Conservation (phyloP, 2,888 invertebrate genomes). For the Nemoura dubitans region DNA sequence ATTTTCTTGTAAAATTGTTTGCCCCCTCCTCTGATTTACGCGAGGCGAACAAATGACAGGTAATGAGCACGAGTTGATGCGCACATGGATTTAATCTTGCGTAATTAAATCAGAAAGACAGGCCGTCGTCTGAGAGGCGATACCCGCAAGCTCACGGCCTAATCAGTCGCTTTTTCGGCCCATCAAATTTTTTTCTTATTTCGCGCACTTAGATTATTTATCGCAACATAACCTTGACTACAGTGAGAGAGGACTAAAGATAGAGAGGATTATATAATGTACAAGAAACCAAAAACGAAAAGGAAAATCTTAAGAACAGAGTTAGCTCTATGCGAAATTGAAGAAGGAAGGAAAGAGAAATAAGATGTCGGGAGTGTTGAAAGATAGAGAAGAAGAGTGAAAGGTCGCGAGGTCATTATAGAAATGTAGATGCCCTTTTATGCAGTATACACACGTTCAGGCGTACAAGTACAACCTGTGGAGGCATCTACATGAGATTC, state of each 20-base stretch:
- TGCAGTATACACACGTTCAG: constrained; percentile 37
- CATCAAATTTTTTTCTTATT: not conserved
- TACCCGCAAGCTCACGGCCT: not conserved
- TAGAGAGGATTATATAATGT: not conserved
- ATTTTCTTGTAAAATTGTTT: not conserved
- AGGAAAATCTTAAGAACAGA: not conserved
- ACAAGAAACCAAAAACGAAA: not conserved
- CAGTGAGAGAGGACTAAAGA: not conserved
- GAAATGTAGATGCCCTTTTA: constrained; percentile 46
- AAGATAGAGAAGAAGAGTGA: constrained; percentile 35
- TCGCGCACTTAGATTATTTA: constrained; percentile 1
- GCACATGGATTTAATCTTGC: not conserved
- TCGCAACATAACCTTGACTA: constrained; percentile 9
- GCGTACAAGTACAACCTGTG: not conserved
- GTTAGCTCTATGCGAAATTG: constrained; percentile 21
- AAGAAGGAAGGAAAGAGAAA: constrained; percentile 25
- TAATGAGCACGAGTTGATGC: not conserved
- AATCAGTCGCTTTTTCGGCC: constrained; percentile 13
- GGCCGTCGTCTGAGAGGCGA: not conserved
- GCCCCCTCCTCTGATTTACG: not conserved
- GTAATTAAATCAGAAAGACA: not conserved
- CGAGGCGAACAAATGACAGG: not conserved
- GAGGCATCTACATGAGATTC: constrained; percentile 38
- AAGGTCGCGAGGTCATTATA: constrained; percentile 41
- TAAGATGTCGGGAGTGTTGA: constrained; percentile 32